Evolutionary conservation across 2,888 invertebrate species (phyloP), one percentile per base, ranked within the genome.

Genomic region (Apotomis turbidana): DNA sequence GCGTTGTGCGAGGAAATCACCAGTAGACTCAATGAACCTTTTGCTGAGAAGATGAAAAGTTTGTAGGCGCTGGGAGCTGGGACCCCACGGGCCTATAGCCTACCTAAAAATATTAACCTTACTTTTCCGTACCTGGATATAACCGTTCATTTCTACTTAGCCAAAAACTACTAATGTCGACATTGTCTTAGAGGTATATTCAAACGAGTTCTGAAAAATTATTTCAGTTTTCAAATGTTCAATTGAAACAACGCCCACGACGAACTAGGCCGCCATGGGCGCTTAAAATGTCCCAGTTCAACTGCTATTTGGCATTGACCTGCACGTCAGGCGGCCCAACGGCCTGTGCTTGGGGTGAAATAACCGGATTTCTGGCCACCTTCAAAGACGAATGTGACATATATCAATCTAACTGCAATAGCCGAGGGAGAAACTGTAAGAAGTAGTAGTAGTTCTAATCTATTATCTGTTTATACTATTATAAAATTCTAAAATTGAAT

Each of bases 381-480:
- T 90, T 90, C 70, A 81, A 77, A 9, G 83, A 87, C 60, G 12
- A 77, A 12, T 90, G 90, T 68, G 79, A 79, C 0, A 70, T 89
- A 52, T 80, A 85, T 62, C 80, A 78, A 55, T 78, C 77, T 1
- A 90, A 89, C 71, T 90, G 90, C 73, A 5, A 74, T 0, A 71
- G 68, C 10, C 73, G 67, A 5, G 85, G 84, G 71, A 3, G 5
- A 49, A 4, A 9, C 38, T 57, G 90, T 89, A 74, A 81, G 88
- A 82, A 73, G 90, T 88, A 74, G 81, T 87, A 82, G 73, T 15
- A 44, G 51, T n/a, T 6, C 10, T 10, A 12, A 9, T 5, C n/a
- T 4, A 38, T 27, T 27, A 27, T 27, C 27, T 27, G 27, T 27
- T 27, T 27, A 27, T 27, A 2, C 27, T 27, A 15, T 15, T 15